Conservation (phyloP, 2,113 vertebrate species). For the Suncus etruscus region DNA sequence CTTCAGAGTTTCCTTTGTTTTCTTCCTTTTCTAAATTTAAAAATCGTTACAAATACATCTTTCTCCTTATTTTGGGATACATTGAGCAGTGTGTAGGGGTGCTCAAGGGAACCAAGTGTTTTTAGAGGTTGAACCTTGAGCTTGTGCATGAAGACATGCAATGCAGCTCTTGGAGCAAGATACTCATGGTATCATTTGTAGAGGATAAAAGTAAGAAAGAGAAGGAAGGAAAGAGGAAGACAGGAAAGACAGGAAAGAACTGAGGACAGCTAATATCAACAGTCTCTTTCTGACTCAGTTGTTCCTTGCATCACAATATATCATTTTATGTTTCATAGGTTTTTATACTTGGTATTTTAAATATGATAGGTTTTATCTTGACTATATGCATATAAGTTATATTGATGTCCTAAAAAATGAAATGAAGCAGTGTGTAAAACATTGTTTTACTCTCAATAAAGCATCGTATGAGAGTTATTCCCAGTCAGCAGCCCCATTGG, state of each 20-base stretch:
- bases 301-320: neutral
- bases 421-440: neutral
- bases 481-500: neutral
- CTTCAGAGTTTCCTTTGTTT: neutral
- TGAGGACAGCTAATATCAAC: neutral
- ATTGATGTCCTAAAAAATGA: slow-evolving; percentile 9
- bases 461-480: neutral
- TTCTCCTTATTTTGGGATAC: too few species aligned
- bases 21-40: neutral
- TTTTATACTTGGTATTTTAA: neutral
- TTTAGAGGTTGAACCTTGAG: neutral
- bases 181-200: neutral
- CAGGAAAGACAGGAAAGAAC: neutral
- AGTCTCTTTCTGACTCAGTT: neutral
- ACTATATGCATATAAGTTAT: neutral
- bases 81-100: too few species aligned
- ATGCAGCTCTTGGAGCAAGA: neutral
- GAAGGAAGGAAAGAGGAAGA: neutral
- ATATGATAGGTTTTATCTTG: neutral
- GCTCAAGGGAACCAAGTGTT: neutral
- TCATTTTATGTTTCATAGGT: neutral
- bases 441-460: neutral
- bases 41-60: neutral
- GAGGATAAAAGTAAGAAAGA: neutral
- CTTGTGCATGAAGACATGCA: neutral